Evolutionary conservation across 2,113 vertebrate species (phyloP), one percentile per base, ranked within the genome.

Genomic region (Phaethon lepturus): DNA sequence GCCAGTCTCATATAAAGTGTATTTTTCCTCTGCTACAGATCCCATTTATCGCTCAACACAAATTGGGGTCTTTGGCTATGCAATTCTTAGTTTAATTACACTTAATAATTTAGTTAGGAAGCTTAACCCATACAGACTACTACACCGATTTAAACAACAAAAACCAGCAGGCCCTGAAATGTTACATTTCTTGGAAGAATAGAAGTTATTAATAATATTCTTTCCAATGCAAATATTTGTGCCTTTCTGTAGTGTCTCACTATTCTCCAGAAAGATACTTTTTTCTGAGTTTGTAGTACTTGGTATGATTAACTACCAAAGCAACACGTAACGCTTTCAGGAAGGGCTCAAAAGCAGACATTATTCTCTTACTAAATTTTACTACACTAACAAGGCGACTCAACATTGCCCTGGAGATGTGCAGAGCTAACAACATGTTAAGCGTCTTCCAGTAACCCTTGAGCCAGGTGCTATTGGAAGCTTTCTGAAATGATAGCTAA

Each of bases 221-320:
- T 86, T 82, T 82, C 91, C 66, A 91, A 47, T 67, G 71, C 67
- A 94, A 95, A 95, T 73, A 96, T 89, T 66, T 91, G 58, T 79
- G 55, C 38, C 62, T 73, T 87, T 96, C 81, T 69, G 76, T n/a
- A 24, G n/a, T 56, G 47, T 72, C 66, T 94, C 58, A 8, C 58
- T 33, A 1, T 76, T 91, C 93, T 87, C 74, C 91, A 79, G 77
- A 94, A 84, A 89, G 24, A 62, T 3, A 15, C 2, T 60, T 96
- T 91, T 81, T 67, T 71, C 76, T 92, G 79, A 88, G 45, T 85
- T 87, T 89, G 56, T 87, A 93, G 49, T 45, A 75, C 64, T 77
- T 74, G 59, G 73, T 86, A 38, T 38, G 55, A 89, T 82, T 91
- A 86, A 90, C 58, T 62, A 81, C 69, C 4, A 7, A 71, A 85